Evolutionary conservation across 2,113 vertebrate species (phyloP).

Genomic region (Prunella fulvescens): DNA sequence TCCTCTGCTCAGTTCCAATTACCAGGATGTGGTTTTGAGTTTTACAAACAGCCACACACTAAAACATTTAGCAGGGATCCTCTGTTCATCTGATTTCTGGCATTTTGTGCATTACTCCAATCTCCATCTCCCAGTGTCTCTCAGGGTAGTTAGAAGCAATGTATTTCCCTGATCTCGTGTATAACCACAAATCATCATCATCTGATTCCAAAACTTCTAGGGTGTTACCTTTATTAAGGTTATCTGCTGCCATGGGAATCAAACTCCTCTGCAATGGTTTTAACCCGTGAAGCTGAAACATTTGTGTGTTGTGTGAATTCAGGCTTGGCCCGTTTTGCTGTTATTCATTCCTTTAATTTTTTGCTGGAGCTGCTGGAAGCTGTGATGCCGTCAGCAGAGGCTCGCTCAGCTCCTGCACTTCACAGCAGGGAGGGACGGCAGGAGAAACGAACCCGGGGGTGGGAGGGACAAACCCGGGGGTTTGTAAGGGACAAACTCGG

Average conservation of each 20-base stretch:
- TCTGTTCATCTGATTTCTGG: neutral
- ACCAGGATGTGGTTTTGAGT: neutral
- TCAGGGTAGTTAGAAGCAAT: neutral
- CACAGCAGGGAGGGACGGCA: neutral
- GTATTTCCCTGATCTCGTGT: neutral
- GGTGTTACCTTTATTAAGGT: neutral
- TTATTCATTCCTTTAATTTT: neutral
- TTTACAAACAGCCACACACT: neutral
- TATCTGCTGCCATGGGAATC: neutral
- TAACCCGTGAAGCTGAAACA: fast-evolving
- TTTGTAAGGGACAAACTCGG: neutral
- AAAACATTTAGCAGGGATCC: neutral
- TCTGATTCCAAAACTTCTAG: neutral
- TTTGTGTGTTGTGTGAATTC: neutral
- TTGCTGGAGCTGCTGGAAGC: neutral
- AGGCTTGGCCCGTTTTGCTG: neutral
- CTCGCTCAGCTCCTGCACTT: neutral
- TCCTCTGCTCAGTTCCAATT: neutral
- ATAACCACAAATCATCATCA: neutral
- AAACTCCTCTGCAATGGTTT: neutral
- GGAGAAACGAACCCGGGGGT: neutral
- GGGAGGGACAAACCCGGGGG: fast-evolving
- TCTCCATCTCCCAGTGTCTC: neutral
- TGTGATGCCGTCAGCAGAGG: neutral
- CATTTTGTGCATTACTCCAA: neutral